A percentile compares a stretch with the other conserved stretches of the same genome.
Conservation (phyloP, 2,888 invertebrate genomes). For the Eupithecia pulchellata region DNA sequence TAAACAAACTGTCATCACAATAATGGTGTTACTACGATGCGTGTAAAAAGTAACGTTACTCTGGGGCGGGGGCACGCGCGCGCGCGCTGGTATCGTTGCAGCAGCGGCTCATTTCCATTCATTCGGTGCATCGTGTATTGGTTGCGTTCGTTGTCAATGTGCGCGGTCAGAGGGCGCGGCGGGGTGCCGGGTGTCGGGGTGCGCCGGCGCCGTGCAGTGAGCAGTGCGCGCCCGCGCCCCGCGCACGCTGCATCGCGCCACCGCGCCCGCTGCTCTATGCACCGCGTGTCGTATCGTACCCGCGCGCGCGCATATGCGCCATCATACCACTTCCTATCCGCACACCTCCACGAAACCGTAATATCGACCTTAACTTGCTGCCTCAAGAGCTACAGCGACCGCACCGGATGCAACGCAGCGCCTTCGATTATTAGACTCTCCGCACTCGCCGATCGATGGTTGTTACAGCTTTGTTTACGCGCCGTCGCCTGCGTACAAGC, state of each 20-base stretch:
- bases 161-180: slow-evolving; percentile 71
- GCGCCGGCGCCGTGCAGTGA: slow-evolving; percentile 60
- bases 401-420: slow-evolving; percentile 44
- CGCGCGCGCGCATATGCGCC: slow-evolving; percentile 47
- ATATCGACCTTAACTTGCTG: slow-evolving; percentile 31
- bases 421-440: slow-evolving; percentile 51
- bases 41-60: slow-evolving; percentile 43
- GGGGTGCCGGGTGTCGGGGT: slow-evolving; percentile 56
- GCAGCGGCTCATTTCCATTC: slow-evolving; percentile 75
- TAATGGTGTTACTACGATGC: slow-evolving; percentile 43
- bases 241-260: slow-evolving; percentile 64
- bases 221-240: slow-evolving; percentile 64
- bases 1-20: slow-evolving; percentile 38
- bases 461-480: slow-evolving; percentile 69
- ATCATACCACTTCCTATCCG: slow-evolving; percentile 47
- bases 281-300: slow-evolving; percentile 47
- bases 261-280: slow-evolving; percentile 58
- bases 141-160: slow-evolving; percentile 69
- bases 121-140: slow-evolving; percentile 59
- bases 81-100: slow-evolving; percentile 50
- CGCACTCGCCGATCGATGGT: slow-evolving; percentile 57
- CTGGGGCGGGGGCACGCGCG: slow-evolving; percentile 38
- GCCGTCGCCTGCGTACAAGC: slow-evolving; percentile 60
- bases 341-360: slow-evolving; percentile 26
- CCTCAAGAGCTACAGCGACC: slow-evolving; percentile 32